phyloP scores from a whole-genome alignment of 2,888 invertebrate species.

The Synanthedon tipuliformis region DNA sequence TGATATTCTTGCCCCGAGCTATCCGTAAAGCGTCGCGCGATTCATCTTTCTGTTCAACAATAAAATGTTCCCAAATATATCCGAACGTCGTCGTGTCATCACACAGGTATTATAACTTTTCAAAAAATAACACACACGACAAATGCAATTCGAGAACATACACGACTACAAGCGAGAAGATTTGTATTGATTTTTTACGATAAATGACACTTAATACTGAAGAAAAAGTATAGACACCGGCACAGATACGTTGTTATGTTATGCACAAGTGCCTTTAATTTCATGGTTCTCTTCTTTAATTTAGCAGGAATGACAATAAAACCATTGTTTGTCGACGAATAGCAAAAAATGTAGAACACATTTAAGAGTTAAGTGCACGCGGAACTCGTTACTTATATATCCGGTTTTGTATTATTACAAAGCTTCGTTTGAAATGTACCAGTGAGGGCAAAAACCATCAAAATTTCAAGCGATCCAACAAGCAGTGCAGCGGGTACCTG shows the following conservation, averaged over 20 bases:
- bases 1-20: conserved; percentile 22
- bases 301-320: too few relatives aligned
- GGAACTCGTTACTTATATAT: neutral
- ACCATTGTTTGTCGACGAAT: neutral
- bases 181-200: too few relatives aligned
- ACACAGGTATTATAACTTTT: too few relatives aligned
- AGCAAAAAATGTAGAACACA: neutral
- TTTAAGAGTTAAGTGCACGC: neutral
- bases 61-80: neutral
- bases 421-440: conserved; percentile 1
- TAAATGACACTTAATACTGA: too few relatives aligned
- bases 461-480: conserved; percentile 39
- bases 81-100: neutral
- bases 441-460: conserved; percentile 29
- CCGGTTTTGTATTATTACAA: neutral
- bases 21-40: neutral
- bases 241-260: too few relatives aligned
- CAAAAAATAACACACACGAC: too few relatives aligned
- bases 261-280: too few relatives aligned
- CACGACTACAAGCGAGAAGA: too few relatives aligned
- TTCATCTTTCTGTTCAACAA: neutral
- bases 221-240: too few relatives aligned
- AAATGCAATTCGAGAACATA: too few relatives aligned
- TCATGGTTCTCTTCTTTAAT: too few relatives aligned
- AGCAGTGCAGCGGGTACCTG: conserved; percentile 15